phyloP scores from a whole-genome alignment of 2,797 vertebrate species.

The Microctenopoma lineatum region DNA sequence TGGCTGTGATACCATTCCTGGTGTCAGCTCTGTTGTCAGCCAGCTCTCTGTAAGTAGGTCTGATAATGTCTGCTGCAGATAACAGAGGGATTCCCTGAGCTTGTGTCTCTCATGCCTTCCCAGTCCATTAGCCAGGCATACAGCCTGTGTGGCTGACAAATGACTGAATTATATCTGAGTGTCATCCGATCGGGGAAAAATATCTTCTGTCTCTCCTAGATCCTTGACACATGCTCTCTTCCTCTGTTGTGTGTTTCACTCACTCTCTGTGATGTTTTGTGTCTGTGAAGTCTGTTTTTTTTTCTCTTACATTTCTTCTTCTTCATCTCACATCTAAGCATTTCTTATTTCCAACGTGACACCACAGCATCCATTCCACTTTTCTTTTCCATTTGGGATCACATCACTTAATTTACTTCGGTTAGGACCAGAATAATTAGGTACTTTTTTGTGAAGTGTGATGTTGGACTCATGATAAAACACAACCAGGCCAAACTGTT shows the following conservation, averaged over 20 bases:
- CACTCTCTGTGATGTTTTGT: conserved; percentile 40
- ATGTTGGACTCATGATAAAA: conserved; percentile 12
- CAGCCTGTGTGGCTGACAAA: conserved; percentile 60
- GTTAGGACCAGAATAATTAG: not conserved
- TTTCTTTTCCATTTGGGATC: conserved; percentile 5
- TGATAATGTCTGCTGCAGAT: conserved; percentile 70
- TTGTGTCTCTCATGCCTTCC: conserved; percentile 59
- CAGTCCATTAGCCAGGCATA: conserved; percentile 67
- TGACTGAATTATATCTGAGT: conserved; percentile 66
- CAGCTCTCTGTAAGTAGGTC: conserved; percentile 57
- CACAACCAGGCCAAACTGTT: too few relatives aligned
- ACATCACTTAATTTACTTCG: conserved; percentile 9
- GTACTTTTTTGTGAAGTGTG: not conserved
- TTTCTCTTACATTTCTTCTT: conserved; percentile 12
- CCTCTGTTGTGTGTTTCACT: conserved; percentile 28
- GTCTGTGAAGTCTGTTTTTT: conserved; percentile 39
- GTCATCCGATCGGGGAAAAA: conserved; percentile 35
- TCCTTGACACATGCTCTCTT: conserved; percentile 53
- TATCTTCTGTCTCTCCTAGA: conserved; percentile 30
- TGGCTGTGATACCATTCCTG: conserved; percentile 25
- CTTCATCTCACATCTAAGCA: conserved; percentile 35
- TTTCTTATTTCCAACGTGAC: conserved; percentile 21
- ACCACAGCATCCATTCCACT: conserved; percentile 11
- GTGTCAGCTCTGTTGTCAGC: conserved; percentile 54
- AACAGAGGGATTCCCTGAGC: conserved; percentile 65